Evolutionary conservation across 2,888 invertebrate species (phyloP), one percentile per base, ranked within the genome.

Genomic region (Amphipyra berbera): DNA sequence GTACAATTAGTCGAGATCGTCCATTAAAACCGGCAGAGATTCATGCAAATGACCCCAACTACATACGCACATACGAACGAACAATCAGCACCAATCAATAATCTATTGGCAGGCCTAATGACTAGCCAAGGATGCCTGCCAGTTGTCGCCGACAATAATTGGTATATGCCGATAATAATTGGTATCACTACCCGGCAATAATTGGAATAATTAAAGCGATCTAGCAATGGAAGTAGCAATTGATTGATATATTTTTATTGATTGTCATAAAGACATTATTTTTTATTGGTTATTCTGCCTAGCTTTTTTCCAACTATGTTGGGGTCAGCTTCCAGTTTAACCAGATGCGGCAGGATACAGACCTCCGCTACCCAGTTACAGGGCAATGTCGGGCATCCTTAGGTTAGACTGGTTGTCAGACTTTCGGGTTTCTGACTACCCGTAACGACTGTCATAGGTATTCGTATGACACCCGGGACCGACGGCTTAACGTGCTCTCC

Each of bases 61-160:
- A 82, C 83, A 68, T 85, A 85, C 84, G 82, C 83, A 79, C 80
- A 77, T 85, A 85, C 82, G 81, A 79, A 82, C 84, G 78, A 83
- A 84, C 95, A 95, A 95, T 95, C 94, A 93, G 90, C 92, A 93
- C 94, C 94, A 94, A 95, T 95, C 94, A 95, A 95, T 94, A 93
- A 91, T 89, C 90, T 94, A 95, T 94, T 92, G 94, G 91, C 91
- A 89, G 85, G 85, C 85, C 83, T 94, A 94, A 94, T 94, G 92
- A 92, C 90, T 90, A 89, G 87, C 88, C 94, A 94, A 94, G 94
- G 94, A 92, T 91, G 86, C 81, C 83, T 73, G 82, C 64, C 85
- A 77, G 88, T 85, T 84, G 86, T 81, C 86, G 83, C 87, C 77
- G 84, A 77, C 82, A 80, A 85, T 93, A 89, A 92, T 92, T 92